Conservation (phyloP, 2,888 invertebrate species). For the Limnephilus rhombicus region DNA sequence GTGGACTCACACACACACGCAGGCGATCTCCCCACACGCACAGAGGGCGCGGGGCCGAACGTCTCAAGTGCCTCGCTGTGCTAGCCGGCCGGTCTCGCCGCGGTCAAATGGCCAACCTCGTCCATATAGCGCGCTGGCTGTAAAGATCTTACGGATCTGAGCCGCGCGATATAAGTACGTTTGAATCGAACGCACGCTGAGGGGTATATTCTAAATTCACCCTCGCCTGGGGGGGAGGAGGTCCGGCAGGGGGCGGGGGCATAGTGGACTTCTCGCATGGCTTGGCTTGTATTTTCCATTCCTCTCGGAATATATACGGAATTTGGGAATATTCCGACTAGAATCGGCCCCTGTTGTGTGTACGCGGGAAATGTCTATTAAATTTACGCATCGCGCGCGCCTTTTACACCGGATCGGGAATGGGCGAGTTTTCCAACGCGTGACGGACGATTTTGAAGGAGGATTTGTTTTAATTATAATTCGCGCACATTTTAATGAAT, state of each 20-base stretch:
- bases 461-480: constrained; percentile 34
- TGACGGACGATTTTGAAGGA: constrained; percentile 10
- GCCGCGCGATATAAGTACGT: constrained; percentile 68
- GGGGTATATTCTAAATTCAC: constrained; percentile 61
- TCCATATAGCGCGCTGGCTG: constrained; percentile 52
- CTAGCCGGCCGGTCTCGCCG: constrained; percentile 38
- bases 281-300: constrained; percentile 78
- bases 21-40: constrained; percentile 48
- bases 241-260: constrained; percentile 70
- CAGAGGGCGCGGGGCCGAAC: constrained; percentile 45
- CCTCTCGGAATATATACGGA: constrained; percentile 70
- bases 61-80: constrained; percentile 57
- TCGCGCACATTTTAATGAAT: constrained; percentile 14
- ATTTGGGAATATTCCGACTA: constrained; percentile 39
- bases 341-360: constrained; percentile 29
- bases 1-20: constrained; percentile 58
- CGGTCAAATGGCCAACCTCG: constrained; percentile 60
- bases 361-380: constrained; percentile 34
- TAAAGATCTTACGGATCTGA: constrained; percentile 62
- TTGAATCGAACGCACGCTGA: constrained; percentile 78
- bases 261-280: constrained; percentile 78
- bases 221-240: constrained; percentile 41
- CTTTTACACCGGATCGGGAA: constrained; percentile 33
- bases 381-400: constrained; percentile 40
- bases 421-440: background rate